phyloP scores from a whole-genome alignment of 1,140 invertebrate species.

The Drosophila biarmipes region DNA sequence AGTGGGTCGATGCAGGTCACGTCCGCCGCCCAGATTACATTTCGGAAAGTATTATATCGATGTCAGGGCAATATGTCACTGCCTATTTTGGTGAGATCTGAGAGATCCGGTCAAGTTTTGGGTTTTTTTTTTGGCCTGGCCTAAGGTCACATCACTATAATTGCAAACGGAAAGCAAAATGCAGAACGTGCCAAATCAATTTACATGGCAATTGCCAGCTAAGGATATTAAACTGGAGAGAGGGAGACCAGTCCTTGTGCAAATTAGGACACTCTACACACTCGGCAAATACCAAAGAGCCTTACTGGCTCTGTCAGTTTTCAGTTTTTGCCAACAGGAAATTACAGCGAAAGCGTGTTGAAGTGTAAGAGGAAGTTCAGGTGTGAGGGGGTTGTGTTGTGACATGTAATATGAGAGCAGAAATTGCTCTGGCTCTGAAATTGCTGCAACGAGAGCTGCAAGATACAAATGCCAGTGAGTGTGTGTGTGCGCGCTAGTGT shows the following conservation, averaged over 20 bases:
- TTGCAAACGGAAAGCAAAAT: slow-evolving; percentile 28
- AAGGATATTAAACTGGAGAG: slow-evolving; percentile 30
- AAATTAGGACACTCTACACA: slow-evolving; percentile 40
- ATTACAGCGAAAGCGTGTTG: slow-evolving; percentile 78
- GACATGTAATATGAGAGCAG: slow-evolving; percentile 77
- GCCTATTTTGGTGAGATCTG: slow-evolving; percentile 30
- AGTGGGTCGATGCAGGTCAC: slow-evolving; percentile 75
- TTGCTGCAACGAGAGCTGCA: slow-evolving; percentile 57
- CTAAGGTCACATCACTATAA: slow-evolving; percentile 38
- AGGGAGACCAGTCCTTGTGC: slow-evolving; percentile 8
- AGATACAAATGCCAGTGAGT: slow-evolving; percentile 27
- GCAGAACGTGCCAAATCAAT: slow-evolving; percentile 68
- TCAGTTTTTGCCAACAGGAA: slow-evolving; percentile 63
- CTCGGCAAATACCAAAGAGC: slow-evolving; percentile 14
- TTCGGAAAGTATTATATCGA: slow-evolving; percentile 56
- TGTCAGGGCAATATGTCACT: slow-evolving; percentile 54
- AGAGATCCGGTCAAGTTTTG: slow-evolving; percentile 13
- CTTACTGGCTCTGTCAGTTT: slow-evolving; percentile 33
- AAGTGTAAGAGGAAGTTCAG: slow-evolving; percentile 69
- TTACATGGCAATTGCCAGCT: slow-evolving; percentile 62
- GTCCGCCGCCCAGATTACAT: slow-evolving; percentile 44
- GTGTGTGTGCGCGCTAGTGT: neutral
- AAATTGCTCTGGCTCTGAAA: slow-evolving; percentile 53
- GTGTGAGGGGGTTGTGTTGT: slow-evolving; percentile 19
- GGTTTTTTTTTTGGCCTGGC: slow-evolving; percentile 1